Base-by-base conservation (phyloP, 2,113 vertebrate species). In the Anarrhichthys ocellatus region DNA sequence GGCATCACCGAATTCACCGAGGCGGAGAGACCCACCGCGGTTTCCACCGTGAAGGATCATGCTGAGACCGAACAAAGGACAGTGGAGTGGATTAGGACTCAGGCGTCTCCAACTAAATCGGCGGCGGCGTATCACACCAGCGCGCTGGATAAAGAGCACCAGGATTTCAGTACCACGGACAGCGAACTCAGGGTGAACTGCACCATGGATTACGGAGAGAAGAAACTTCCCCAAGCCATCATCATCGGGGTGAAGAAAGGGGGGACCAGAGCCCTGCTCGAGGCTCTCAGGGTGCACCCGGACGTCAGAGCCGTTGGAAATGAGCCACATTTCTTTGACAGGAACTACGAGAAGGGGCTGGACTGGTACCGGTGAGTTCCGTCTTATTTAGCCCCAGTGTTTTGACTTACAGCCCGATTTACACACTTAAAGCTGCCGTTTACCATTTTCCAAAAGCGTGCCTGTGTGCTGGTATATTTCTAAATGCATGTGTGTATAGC, bases 171-270 rank as follows among this genome's bases (percentile, higher is more conserved):
- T 94, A 96, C 97, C 88, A 94, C 95, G 78, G 97, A 96, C 93
- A 96, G 96, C 88, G 96, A 96, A 48, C 95, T 96, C 78, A 77
- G 90, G 87, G 88, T 91, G 80, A 95, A 95, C 94, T 95, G 96
- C 92, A 96, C 97, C 78, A 96, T 96, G 69, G 97, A 98, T 96
- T 99, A 97, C 46, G 98, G 98, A 61, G 97, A 96, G 92, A 97
- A 98, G 93, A 97, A 97, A 87, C 94, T 99, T 83, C 98, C 98
- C 61, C 98, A 99, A 88, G 98, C 98, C 64, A 97, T 99, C 40
- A 99, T 99, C 92, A 96, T 99, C 79, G 98, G 98, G 64, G 98
- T 99, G 93, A 99, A 99, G 94, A 99, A 99, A 87, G 98, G 97
- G 24, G 98, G 98, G 1, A 99, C 98, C 63, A 91, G 98, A 80